These are phyloP conservation scores for Drosophila subobscura DNA, from an alignment of 1,140 invertebrate genomes.

Conservation along the genomic window DNA sequence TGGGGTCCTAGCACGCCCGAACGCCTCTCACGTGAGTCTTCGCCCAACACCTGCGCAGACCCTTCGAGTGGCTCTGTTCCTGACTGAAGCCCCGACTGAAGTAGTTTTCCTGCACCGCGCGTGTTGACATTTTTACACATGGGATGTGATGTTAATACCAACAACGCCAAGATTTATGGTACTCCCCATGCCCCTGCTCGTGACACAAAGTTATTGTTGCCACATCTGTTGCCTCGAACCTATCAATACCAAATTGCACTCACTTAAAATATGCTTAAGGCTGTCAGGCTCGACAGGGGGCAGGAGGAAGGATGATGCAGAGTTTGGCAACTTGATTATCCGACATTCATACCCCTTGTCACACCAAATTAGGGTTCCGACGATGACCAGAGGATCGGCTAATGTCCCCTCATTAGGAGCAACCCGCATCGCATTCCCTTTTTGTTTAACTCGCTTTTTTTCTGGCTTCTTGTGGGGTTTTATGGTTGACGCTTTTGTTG, in stretches of 20 bases:
- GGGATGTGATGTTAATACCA: constrained; percentile 11
- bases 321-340: constrained; percentile 62
- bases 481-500: constrained; percentile 13
- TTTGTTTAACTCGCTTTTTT: constrained; percentile 10
- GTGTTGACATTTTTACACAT: constrained; percentile 36
- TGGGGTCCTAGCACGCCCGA: constrained; percentile 17
- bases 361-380: constrained; percentile 56
- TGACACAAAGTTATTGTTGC: constrained; percentile 34
- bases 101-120: constrained; percentile 8
- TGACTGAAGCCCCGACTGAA: constrained; percentile 43
- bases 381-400: constrained; percentile 29
- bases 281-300: not conserved
- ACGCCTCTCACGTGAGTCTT: constrained; percentile 12
- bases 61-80: constrained; percentile 18
- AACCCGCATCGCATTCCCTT: constrained; percentile 26
- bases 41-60: not conserved
- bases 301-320: not conserved
- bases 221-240: constrained; percentile 60
- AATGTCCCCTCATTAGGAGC: constrained; percentile 73
- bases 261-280: constrained; percentile 65
- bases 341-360: not conserved
- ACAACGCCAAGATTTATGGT: constrained; percentile 23
- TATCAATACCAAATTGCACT: constrained; percentile 77
- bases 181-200: not conserved
- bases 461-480: not conserved